Evolutionary conservation across 2,797 vertebrate genomes (phyloP).

Genomic region (Mus minutoides): DNA sequence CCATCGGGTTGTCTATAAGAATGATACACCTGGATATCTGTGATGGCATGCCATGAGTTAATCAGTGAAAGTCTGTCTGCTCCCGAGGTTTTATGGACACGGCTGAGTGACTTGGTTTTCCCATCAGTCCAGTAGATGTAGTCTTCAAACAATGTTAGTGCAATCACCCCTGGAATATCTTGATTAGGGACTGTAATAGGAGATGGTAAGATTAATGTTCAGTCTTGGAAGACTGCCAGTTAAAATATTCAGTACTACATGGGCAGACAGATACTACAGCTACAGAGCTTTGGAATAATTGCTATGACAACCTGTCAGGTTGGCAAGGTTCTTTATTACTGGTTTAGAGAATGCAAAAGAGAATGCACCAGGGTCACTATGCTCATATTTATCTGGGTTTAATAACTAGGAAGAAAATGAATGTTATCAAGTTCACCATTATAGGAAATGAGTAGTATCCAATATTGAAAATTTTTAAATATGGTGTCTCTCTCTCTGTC

Average conservation of each 20-base stretch:
- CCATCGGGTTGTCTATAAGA: slow-evolving; percentile 98
- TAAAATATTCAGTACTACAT: slow-evolving; percentile 84
- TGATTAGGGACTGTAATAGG: slow-evolving; percentile 94
- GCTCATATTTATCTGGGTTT: slow-evolving; percentile 65
- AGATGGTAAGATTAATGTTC: slow-evolving; percentile 86
- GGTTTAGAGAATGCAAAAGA: slow-evolving; percentile 65
- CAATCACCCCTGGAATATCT: slow-evolving; percentile 97
- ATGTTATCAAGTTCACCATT: slow-evolving; percentile 52
- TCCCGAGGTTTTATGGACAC: slow-evolving; percentile 97
- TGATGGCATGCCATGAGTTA: slow-evolving; percentile 99
- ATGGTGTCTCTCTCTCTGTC: background rate
- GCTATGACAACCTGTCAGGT: slow-evolving; percentile 79
- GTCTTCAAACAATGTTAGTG: slow-evolving; percentile 98
- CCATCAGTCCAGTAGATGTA: slow-evolving; percentile 99
- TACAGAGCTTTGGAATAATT: slow-evolving; percentile 82
- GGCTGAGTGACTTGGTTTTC: slow-evolving; percentile 97
- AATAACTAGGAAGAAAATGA: slow-evolving; percentile 72
- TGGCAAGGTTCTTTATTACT: slow-evolving; percentile 78
- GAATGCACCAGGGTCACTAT: slow-evolving; percentile 32
- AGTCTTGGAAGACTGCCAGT: slow-evolving; percentile 83
- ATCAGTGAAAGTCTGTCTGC: slow-evolving; percentile 93
- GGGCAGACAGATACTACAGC: slow-evolving; percentile 81
- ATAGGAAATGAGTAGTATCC: slow-evolving; percentile 47
- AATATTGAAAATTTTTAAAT: slow-evolving; percentile 19
- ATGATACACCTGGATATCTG: slow-evolving; percentile 98